Base-by-base conservation (phyloP, 2,797 vertebrate genomes). In the Merluccius polli region DNA sequence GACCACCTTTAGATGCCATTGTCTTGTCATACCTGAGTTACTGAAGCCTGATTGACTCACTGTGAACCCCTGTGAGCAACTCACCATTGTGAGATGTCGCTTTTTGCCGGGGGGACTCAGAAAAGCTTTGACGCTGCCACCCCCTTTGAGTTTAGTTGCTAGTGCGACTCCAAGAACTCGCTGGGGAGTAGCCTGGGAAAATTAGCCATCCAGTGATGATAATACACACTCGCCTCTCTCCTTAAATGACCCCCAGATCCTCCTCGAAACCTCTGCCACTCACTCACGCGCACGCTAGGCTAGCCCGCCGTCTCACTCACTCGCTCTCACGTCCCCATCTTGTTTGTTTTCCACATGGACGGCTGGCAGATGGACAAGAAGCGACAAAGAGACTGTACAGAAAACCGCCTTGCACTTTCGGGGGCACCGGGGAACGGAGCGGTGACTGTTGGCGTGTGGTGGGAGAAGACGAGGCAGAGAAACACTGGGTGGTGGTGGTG, bases 1-100 rank as follows among this genome's bases (percentile, higher is more conserved):
- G 18, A 21, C 48, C 16, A 52, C 48, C 48, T 44, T 83, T 87
- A 84, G 77, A 84, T 84, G 70, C 82, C 79, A 72, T 77, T 87
- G 85, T 90, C 80, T 83, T 73, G 32, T 69, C 41, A 11, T 41
- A 12, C 67, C 73, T 36, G 70, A 82, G 72, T 74, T 82, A 73
- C 52, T 21, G 71, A 79, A 70, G 33, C 73, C 36, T 44, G 68
- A 81, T 85, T 76, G 63, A 70, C 2, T 69, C 30, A 35, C 38
- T 27, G 52, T 27, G 24, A 67, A 29, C 70, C 18, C 63, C 38
- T 36, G 5, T 16, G 44, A 18, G 44, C 16, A 18, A 18, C 15
- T 48, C 44, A n/a, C 44, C 44, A 41, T 41, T 48, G 44, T 48
- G 18, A 16, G 16, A 48, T 18, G 44, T 18, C 15, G 44, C 18